These are phyloP conservation scores for Laticauda laticaudata DNA, from an alignment of 2,113 vertebrate species.

Conservation along the genomic window DNA sequence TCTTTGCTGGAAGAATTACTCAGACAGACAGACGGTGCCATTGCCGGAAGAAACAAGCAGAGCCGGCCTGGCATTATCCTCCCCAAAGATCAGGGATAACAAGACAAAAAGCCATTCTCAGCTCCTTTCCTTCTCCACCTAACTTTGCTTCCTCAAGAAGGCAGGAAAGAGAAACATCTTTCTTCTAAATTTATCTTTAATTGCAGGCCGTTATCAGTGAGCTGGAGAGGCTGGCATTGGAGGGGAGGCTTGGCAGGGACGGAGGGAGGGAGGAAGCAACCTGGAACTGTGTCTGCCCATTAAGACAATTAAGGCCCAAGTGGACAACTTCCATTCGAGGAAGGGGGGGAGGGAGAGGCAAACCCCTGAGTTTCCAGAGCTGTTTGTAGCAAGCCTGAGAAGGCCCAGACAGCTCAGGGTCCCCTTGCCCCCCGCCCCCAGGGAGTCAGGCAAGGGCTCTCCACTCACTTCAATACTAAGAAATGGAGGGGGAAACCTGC, in stretches of 20 bases:
- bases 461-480: background rate
- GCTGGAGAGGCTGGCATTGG: background rate
- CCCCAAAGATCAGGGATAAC: background rate
- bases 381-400: background rate
- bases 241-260: background rate
- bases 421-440: background rate
- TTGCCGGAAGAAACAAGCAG: background rate
- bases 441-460: background rate
- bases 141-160: background rate
- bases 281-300: background rate
- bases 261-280: background rate
- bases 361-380: background rate
- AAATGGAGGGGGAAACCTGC: background rate
- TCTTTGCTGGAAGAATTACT: background rate
- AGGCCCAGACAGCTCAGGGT: background rate
- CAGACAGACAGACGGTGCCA: background rate
- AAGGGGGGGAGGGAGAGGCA: background rate
- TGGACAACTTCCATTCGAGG: background rate
- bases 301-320: background rate
- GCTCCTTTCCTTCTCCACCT: background rate
- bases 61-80: background rate
- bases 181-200: background rate
- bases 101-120: background rate
- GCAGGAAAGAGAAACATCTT: background rate
- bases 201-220: background rate